A percentile compares a stretch with the other conserved stretches of the same genome.
phyloP scores from a whole-genome alignment of 2,888 invertebrate genomes.

The Lasioglossum malachurum region DNA sequence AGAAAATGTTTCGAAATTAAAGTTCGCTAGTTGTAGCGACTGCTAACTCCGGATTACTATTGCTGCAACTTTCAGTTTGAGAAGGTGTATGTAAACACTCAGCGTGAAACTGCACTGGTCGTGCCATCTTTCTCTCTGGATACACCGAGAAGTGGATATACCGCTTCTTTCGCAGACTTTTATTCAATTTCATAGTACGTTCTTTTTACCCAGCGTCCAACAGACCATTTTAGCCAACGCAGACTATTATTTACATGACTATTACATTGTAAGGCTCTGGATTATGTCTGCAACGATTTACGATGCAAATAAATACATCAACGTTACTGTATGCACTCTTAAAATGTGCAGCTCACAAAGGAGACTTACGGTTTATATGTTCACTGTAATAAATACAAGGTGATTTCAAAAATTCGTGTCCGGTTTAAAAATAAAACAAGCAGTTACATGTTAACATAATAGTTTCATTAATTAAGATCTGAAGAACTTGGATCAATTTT shows the following conservation, averaged over 20 bases:
- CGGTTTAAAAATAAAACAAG: neutral
- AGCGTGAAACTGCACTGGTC: neutral
- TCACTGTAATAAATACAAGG: neutral
- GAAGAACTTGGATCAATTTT: no score
- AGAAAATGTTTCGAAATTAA: neutral
- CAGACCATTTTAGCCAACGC: neutral
- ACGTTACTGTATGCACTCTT: neutral
- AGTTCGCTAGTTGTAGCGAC: neutral
- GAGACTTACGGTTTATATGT: neutral
- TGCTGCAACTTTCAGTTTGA: neutral
- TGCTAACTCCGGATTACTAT: slow-evolving; percentile 15
- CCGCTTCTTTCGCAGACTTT: neutral
- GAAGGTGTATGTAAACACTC: slow-evolving; percentile 1
- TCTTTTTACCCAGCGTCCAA: neutral
- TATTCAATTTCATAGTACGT: neutral
- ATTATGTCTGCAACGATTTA: neutral
- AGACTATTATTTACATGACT: neutral
- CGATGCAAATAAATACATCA: neutral
- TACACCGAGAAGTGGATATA: neutral
- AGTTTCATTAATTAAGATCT: no score
- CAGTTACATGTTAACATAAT: no score
- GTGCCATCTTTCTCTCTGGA: neutral
- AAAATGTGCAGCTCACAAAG: neutral
- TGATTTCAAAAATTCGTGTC: neutral
- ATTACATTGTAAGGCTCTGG: neutral